phyloP scores from a whole-genome alignment of 30 jellyfish, hydroid and myxozoan genomes.

The Aurelia aurita complex sp. Pacific region DNA sequence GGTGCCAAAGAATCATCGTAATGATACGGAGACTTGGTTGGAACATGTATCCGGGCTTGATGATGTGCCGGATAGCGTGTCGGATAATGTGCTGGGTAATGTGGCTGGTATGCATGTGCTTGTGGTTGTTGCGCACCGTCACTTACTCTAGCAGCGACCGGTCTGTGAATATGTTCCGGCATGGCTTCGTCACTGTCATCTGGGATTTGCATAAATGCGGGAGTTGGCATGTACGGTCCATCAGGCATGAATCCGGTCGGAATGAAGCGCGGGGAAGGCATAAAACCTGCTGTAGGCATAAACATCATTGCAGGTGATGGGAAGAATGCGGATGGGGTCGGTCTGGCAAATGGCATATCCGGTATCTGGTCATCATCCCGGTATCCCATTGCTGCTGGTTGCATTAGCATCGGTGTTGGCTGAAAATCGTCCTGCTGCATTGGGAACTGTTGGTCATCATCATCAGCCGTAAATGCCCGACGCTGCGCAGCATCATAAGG shows the following conservation, averaged over 20 bases:
- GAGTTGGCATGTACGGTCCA: conserved; percentile 42
- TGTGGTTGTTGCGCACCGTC: conserved; percentile 16
- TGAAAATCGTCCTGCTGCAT: conserved; percentile 31
- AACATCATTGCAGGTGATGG: conserved; percentile 62
- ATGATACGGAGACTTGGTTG: conserved; percentile 57
- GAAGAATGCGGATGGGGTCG: conserved; percentile 51
- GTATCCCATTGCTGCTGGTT: conserved; percentile 40
- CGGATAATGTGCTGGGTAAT: neutral
- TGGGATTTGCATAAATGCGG: neutral
- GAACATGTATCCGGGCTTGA: conserved; percentile 7
- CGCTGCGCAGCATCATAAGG: no score
- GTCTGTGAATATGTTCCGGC: conserved; percentile 10
- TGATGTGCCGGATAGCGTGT: conserved; percentile 8
- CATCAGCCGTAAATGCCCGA: neutral
- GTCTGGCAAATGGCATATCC: conserved; percentile 46
- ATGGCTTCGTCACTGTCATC: neutral
- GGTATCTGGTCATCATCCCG: conserved; percentile 25
- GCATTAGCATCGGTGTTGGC: conserved; percentile 43
- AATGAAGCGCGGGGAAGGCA: conserved; percentile 30
- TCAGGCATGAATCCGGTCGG: conserved; percentile 23
- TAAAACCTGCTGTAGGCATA: conserved; percentile 20
- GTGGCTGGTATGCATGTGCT: conserved; percentile 7
- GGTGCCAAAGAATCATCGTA: conserved; percentile 26
- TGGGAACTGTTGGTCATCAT: conserved; percentile 6
- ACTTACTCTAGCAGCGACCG: conserved; percentile 8